Evolutionary conservation across 2,797 vertebrate species (phyloP).

Genomic region (Acomys russatus): DNA sequence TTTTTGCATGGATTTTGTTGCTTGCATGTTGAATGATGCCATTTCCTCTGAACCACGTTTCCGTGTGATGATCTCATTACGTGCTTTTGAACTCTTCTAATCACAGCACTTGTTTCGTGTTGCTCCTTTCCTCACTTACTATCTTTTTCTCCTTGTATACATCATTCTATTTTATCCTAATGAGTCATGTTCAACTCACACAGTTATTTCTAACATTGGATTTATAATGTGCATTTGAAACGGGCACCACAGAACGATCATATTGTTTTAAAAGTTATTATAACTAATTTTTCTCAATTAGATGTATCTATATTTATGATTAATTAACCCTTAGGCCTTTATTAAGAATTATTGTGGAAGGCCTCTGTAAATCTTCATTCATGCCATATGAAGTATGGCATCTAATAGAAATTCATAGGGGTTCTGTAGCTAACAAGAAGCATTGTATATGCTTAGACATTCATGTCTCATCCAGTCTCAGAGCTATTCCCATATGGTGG

Average conservation of each 20-base stretch:
- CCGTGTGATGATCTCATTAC: neutral
- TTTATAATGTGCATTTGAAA: conserved; percentile 26
- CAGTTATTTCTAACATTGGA: conserved; percentile 47
- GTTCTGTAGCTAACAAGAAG: too few species aligned
- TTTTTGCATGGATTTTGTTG: conserved; percentile 21
- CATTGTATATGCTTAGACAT: too few species aligned
- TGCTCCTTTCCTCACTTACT: conserved; percentile 51
- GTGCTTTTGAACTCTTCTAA: neutral
- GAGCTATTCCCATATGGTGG: too few species aligned
- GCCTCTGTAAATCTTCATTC: neutral
- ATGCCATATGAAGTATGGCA: too few species aligned
- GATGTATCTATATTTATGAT: neutral
- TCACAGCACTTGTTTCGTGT: conserved; percentile 43
- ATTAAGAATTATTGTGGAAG: neutral
- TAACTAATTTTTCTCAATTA: conserved; percentile 15
- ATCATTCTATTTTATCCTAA: conserved; percentile 12
- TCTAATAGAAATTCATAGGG: too few species aligned
- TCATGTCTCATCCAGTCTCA: too few species aligned
- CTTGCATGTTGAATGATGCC: conserved; percentile 12
- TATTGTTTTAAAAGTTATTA: neutral
- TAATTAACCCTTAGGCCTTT: neutral
- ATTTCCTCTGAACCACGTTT: neutral
- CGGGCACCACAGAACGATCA: neutral
- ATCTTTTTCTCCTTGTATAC: neutral
- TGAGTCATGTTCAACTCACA: neutral